Conservation (phyloP, 2,113 vertebrate species). For the Sturnira hondurensis region DNA sequence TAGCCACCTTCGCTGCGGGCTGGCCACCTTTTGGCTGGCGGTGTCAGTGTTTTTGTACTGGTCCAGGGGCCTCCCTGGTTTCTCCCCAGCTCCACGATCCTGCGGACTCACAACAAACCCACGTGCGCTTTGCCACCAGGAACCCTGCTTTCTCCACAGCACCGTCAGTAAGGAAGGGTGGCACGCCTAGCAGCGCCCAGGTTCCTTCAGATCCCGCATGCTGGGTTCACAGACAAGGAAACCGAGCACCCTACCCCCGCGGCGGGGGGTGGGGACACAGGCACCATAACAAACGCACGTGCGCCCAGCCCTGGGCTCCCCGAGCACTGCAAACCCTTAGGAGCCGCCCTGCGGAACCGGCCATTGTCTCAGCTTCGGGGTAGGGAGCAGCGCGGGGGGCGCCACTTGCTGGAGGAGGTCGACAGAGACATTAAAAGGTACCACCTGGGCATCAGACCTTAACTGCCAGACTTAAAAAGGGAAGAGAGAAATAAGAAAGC, state of each 20-base stretch:
- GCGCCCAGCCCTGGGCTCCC: not conserved
- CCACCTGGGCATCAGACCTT: not conserved
- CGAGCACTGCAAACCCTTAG: not conserved
- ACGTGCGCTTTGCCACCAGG: slow-evolving; percentile 36
- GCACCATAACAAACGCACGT: slow-evolving; percentile 64
- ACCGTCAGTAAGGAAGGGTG: not conserved
- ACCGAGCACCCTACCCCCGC: not conserved
- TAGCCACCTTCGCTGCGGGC: not conserved
- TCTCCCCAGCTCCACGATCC: not conserved
- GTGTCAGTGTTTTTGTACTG: not conserved
- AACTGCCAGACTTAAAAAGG: not conserved
- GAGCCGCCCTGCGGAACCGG: not conserved
- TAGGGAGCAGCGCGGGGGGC: not conserved
- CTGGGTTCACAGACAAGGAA: not conserved
- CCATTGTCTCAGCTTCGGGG: slow-evolving; percentile 24
- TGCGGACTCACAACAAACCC: slow-evolving; percentile 61
- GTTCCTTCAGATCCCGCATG: not conserved
- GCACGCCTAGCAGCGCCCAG: not conserved
- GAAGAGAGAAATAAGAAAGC: not conserved
- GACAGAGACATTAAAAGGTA: not conserved
- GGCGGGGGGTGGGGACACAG: not conserved
- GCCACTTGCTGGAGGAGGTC: not conserved
- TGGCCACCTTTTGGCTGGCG: not conserved
- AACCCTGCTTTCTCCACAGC: not conserved
- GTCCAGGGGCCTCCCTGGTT: not conserved